Evolutionary conservation across 2,888 invertebrate genomes (phyloP), one percentile per base, ranked within the genome.

Genomic region (Acronicta alni): DNA sequence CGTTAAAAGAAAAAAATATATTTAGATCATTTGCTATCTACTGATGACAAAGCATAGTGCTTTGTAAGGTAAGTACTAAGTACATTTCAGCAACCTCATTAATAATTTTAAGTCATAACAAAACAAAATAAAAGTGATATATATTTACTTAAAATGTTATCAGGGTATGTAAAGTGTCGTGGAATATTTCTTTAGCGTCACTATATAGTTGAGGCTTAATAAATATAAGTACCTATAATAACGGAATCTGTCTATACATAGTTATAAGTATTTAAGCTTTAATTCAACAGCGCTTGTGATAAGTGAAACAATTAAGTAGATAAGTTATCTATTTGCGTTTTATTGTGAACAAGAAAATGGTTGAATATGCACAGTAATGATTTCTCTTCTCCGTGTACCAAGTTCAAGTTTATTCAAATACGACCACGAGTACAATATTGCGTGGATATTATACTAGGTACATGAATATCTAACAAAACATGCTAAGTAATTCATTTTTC

Each of bases 121-220:
- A 64, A 62, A 62, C 54, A 57, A 51, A 38, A 20, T 42, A 43
- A n/a, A n/a, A 62, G 53, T 68, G 23, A 57, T 18, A 55, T 41
- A 20, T 75, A 75, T 72, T 78, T 75, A 59, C 48, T 54, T 72
- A 18, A 44, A 8, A 58, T 48, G 67, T 74, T 77, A 76, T 76
- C 72, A 69, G 16, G 57, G 41, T 43, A 51, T 52, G 52, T 18
- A 54, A 67, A 67, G 43, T 46, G 18, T 43, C 32, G 52, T 64
- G 67, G 70, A 67, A 70, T 67, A 67, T 62, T 67, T 72, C 72
- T 77, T 70, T 55, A 35, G 23, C 63, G 63, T 77, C 67, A 75
- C 32, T 58, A 67, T 58, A 52, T 51, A 43, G 18, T 46, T 55
- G 57, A 58, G 57, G 17, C 57, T 52, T 45, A 18, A 35, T 54